phyloP scores from a whole-genome alignment of 2,113 vertebrate species.

The Pseudopodoces humilis region DNA sequence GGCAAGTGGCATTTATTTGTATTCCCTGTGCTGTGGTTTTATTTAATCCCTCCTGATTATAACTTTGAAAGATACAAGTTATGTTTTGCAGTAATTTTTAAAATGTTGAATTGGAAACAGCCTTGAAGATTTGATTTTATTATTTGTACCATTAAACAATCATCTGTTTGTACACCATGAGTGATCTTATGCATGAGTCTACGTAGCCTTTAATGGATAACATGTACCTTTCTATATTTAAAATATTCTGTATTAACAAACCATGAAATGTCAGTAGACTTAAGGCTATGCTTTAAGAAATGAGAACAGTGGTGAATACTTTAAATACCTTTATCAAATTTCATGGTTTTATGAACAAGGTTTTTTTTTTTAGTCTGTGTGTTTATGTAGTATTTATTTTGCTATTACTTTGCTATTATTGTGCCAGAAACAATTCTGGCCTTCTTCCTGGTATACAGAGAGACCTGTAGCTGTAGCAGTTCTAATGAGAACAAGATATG shows the following conservation, averaged over 20 bases:
- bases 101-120: not conserved
- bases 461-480: not conserved
- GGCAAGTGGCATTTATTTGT: not conserved
- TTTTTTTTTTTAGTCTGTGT: conserved; percentile 16
- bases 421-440: not conserved
- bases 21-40: not conserved
- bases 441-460: not conserved
- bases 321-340: conserved; percentile 65
- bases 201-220: conserved; percentile 28
- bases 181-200: not conserved
- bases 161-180: not conserved
- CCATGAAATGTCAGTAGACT: conserved; percentile 70
- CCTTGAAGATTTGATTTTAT: not conserved
- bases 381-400: conserved; percentile 16
- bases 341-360: conserved; percentile 37
- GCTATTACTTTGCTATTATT: not conserved
- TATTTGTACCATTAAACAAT: conserved; percentile 5
- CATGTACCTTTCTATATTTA: conserved; percentile 43
- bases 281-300: conserved; percentile 59
- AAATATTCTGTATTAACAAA: conserved; percentile 58
- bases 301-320: conserved; percentile 53
- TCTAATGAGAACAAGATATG: not conserved
- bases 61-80: not conserved
- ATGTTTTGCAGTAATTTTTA: not conserved
- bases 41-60: not conserved